phyloP scores from a whole-genome alignment of 2,888 invertebrate species.

The Phyllotreta striolata region DNA sequence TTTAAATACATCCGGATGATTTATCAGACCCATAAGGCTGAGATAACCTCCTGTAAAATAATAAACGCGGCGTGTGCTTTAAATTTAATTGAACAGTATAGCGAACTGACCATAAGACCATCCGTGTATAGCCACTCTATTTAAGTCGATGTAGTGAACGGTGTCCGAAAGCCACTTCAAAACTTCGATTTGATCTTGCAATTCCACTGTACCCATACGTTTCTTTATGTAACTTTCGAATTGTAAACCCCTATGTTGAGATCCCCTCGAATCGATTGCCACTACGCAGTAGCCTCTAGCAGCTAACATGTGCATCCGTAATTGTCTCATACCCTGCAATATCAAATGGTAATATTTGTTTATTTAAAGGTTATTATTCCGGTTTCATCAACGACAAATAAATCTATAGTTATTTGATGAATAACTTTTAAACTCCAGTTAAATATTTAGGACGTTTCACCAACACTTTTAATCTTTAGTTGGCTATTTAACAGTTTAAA shows the following conservation, averaged over 20 bases:
- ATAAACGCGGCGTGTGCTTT: neutral
- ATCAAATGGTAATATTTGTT: slow-evolving; percentile 28
- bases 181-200: slow-evolving; percentile 93
- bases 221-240: slow-evolving; percentile 92
- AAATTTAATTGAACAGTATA: slow-evolving; percentile 4
- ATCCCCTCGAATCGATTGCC: slow-evolving; percentile 94
- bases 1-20: slow-evolving; percentile 92
- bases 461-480: no score
- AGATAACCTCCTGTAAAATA: slow-evolving; percentile 80
- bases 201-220: slow-evolving; percentile 92
- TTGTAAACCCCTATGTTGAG: slow-evolving; percentile 87
- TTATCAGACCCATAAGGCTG: slow-evolving; percentile 92
- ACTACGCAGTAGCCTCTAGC: slow-evolving; percentile 96
- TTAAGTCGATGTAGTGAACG: slow-evolving; percentile 89
- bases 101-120: slow-evolving; percentile 90
- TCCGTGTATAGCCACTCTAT: slow-evolving; percentile 93
- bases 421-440: no score
- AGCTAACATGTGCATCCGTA: slow-evolving; percentile 93
- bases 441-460: no score
- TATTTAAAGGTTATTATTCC: no score
- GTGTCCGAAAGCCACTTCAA: slow-evolving; percentile 84
- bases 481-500: no score
- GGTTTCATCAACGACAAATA: no score
- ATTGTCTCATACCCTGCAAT: slow-evolving; percentile 83
- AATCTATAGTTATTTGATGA: no score